Evolutionary conservation across 2,888 invertebrate genomes (phyloP).

Genomic region (Yponomeuta cagnagella): DNA sequence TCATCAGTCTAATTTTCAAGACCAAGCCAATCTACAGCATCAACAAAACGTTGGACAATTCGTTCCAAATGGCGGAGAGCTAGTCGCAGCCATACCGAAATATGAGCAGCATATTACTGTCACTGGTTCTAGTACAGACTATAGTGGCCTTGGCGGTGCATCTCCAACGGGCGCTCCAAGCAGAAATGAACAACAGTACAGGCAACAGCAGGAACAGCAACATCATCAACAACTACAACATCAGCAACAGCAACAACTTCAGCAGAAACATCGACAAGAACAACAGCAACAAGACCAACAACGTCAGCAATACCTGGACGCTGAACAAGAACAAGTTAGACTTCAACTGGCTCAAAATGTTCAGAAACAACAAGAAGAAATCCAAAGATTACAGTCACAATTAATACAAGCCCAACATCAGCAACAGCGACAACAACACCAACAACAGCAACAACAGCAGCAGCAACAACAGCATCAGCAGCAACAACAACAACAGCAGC

Average conservation of each 20-base stretch:
- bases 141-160: slow-evolving; percentile 41
- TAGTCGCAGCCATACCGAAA: slow-evolving; percentile 85
- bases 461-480: slow-evolving; percentile 55
- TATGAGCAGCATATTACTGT: slow-evolving; percentile 85
- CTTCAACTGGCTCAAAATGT: slow-evolving; percentile 63
- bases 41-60: slow-evolving; percentile 67
- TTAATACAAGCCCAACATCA: slow-evolving; percentile 55
- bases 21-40: slow-evolving; percentile 46
- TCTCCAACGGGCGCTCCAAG: slow-evolving; percentile 28
- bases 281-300: slow-evolving; percentile 38
- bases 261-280: slow-evolving; percentile 34
- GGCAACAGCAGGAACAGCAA: slow-evolving; percentile 26
- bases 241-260: slow-evolving; percentile 35
- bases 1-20: slow-evolving; percentile 41
- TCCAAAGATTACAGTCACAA: slow-evolving; percentile 64
- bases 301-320: slow-evolving; percentile 55
- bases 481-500: slow-evolving; percentile 30
- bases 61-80: slow-evolving; percentile 81
- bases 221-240: slow-evolving; percentile 32
- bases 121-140: slow-evolving; percentile 49
- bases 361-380: slow-evolving; percentile 72
- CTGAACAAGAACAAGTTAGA: slow-evolving; percentile 60
- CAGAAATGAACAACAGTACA: slow-evolving; percentile 4
- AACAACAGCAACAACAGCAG: slow-evolving; percentile 29
- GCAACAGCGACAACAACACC: slow-evolving; percentile 40